A percentile compares a stretch with the other conserved stretches of the same genome.
Evolutionary conservation across 2,113 vertebrate genomes (phyloP).

Genomic region (Sebastes schlegelii): DNA sequence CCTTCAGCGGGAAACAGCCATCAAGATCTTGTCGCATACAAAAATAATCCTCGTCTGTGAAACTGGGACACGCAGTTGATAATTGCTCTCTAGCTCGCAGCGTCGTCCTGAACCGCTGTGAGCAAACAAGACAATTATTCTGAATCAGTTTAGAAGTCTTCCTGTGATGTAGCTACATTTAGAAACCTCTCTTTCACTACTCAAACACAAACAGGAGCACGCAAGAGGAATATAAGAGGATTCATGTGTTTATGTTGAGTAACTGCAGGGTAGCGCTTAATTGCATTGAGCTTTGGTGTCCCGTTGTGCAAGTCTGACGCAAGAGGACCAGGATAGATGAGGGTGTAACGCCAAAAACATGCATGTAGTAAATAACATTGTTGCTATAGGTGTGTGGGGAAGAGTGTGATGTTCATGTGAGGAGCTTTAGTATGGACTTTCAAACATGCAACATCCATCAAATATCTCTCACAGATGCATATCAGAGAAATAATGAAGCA

Average conservation of each 20-base stretch:
- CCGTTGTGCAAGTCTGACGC: constrained; percentile 19
- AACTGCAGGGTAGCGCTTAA: constrained; percentile 4
- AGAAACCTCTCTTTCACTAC: constrained; percentile 42
- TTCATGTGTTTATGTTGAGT: constrained; percentile 23
- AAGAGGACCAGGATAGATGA: constrained; percentile 45
- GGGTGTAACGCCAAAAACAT: not conserved
- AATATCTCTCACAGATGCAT: constrained; percentile 61
- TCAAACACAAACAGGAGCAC: not conserved
- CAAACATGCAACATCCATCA: constrained; percentile 72
- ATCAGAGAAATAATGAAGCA: constrained; percentile 80
- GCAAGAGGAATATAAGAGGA: not conserved
- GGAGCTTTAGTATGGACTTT: constrained; percentile 56
- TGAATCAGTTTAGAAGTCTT: constrained; percentile 32
- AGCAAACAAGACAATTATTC: constrained; percentile 63
- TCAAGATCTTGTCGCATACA: constrained; percentile 12
- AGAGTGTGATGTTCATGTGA: constrained; percentile 34
- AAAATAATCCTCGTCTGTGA: constrained; percentile 50
- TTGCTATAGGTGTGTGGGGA: constrained; percentile 6
- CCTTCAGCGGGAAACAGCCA: constrained; percentile 1
- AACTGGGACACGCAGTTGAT: constrained; percentile 27
- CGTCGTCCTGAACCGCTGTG: constrained; percentile 31
- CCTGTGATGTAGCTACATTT: constrained; percentile 20
- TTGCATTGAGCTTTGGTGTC: constrained; percentile 10
- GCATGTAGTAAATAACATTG: not conserved
- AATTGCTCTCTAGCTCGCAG: constrained; percentile 42